These are phyloP conservation scores for Oenanthe melanoleuca DNA, from an alignment of 2,113 vertebrate genomes.

Conservation along the genomic window DNA sequence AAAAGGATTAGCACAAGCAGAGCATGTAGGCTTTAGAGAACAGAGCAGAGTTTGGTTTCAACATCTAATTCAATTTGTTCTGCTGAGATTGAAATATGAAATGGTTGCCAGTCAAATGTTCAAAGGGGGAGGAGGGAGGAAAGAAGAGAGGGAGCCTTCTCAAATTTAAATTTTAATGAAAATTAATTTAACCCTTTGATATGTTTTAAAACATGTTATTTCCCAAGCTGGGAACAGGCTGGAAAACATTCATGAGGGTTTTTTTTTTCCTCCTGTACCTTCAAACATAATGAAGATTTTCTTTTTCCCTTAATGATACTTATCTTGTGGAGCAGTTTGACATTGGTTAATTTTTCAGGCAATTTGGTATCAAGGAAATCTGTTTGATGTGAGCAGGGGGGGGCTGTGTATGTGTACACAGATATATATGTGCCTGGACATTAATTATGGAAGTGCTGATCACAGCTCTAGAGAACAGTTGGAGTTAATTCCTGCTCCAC, in stretches of 20 bases:
- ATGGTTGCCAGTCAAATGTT: constrained; percentile 82
- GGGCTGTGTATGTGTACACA: constrained; percentile 6
- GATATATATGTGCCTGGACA: background rate
- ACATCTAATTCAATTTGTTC: constrained; percentile 87
- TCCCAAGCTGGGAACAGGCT: background rate
- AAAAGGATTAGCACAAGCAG: constrained; percentile 74
- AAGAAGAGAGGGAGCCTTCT: constrained; percentile 53
- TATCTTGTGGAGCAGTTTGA: constrained; percentile 47
- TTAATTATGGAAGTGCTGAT: constrained; percentile 50
- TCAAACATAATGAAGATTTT: constrained; percentile 33
- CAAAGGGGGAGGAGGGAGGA: constrained; percentile 54
- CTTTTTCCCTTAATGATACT: constrained; percentile 38
- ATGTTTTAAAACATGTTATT: background rate
- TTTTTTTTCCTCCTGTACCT: accelerated
- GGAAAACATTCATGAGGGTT: background rate
- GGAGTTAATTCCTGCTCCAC: constrained; percentile 6
- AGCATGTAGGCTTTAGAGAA: constrained; percentile 75
- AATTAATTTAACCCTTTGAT: constrained; percentile 79
- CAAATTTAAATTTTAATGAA: constrained; percentile 79
- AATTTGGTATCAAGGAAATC: constrained; percentile 48
- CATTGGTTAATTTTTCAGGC: constrained; percentile 49
- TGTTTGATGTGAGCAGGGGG: constrained; percentile 23
- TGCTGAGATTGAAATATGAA: constrained; percentile 83
- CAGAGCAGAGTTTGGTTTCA: constrained; percentile 76
- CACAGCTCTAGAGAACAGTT: constrained; percentile 14